Evolutionary conservation across 92 coral and sea anemone genomes (phyloP).

Genomic region (Virgularia gustaviana): DNA sequence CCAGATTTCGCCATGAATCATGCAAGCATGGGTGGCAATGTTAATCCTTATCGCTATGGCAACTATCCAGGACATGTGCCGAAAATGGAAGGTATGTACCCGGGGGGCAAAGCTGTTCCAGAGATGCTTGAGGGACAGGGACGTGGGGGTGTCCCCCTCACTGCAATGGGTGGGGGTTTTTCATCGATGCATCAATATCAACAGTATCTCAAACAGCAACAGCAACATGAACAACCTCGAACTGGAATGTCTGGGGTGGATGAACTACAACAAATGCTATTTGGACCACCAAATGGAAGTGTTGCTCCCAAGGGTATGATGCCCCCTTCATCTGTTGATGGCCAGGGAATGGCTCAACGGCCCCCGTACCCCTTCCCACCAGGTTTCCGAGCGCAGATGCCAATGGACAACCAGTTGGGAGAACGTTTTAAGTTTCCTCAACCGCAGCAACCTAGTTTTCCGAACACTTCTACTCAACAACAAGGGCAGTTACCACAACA

Average conservation of each 20-base stretch:
- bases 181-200: slow-evolving; percentile 59
- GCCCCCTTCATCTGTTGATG: slow-evolving; percentile 49
- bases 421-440: slow-evolving; percentile 67
- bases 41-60: slow-evolving; percentile 33
- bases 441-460: slow-evolving; percentile 65
- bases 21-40: neutral
- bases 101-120: slow-evolving; percentile 57
- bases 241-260: slow-evolving; percentile 46
- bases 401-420: slow-evolving; percentile 63
- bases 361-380: slow-evolving; percentile 60
- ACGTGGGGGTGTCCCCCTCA: slow-evolving; percentile 49
- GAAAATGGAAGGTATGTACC: slow-evolving; percentile 32
- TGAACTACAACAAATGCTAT: slow-evolving; percentile 79
- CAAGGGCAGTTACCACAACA: slow-evolving; percentile 51
- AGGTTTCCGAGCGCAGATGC: slow-evolving; percentile 47
- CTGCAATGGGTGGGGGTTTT: slow-evolving; percentile 69
- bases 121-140: slow-evolving; percentile 41
- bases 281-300: slow-evolving; percentile 66
- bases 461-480: slow-evolving; percentile 61
- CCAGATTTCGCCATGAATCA: slow-evolving; percentile 51
- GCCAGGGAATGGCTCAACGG: slow-evolving; percentile 2
- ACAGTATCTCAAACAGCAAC: slow-evolving; percentile 67
- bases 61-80: slow-evolving; percentile 31
- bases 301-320: slow-evolving; percentile 69
- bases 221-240: slow-evolving; percentile 39